Evolutionary conservation across 1,140 invertebrate genomes (phyloP), one percentile per base, ranked within the genome.

Genomic region (Oryctes rhinoceros): DNA sequence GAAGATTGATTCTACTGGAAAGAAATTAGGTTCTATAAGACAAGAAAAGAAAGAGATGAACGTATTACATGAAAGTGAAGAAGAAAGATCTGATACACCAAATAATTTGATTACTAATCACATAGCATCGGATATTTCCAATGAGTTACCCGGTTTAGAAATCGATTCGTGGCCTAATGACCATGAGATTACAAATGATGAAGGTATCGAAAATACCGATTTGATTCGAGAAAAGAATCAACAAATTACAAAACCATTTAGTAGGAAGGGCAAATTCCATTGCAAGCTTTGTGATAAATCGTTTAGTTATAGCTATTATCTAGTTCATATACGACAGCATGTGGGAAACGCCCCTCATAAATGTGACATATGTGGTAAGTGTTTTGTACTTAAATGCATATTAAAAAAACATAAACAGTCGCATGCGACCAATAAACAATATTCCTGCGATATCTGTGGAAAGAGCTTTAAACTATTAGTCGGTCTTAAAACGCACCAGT

Each of bases 341-440:
- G 39, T 9, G 4, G 75, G 75, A 10, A 11, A 76, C 18, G 15
- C 10, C 1, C 75, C 75, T 9, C 39, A 76, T 49, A 76, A 49
- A 47, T 76, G 75, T 47, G 75, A 76, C 15, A 4, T 47, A 2
- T 76, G 75, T 47, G 47, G 39, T 15, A 76, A 76, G 47, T 20
- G 7, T 44, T 76, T 76, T 44, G 37, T 35, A n/a, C 4, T 30
- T 15, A 76, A 49, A 10, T n/a, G 9, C n/a, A 9, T 10, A 13
- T 48, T 76, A 20, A 49, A 15, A 39, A 11, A 44, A 4, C 75
- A 76, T 11, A 76, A 47, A 35, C n/a, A 47, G 1, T 13, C 20
- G n/a, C 75, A 76, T 71, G 7, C 65, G 20, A 11, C 20, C 35
- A 2, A 35, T 35, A 30, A 24, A 71, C 7, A 2, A 24, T 71